These are phyloP conservation scores for Meriones psammophilus DNA, from an alignment of 2,797 vertebrate genomes.

Conservation along the genomic window DNA sequence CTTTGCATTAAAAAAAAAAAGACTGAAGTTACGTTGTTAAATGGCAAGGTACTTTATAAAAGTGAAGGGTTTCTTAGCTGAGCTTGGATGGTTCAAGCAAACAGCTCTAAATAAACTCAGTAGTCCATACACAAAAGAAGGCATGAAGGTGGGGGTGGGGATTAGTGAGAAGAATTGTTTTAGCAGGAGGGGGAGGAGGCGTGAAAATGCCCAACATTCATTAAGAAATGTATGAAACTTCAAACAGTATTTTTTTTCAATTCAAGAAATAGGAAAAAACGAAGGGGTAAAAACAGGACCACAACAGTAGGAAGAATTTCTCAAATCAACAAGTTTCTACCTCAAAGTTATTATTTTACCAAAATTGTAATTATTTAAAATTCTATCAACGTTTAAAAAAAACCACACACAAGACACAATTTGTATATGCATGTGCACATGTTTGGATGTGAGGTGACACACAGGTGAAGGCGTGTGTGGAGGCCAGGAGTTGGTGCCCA, in stretches of 20 bases:
- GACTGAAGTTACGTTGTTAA: slow-evolving; percentile 29
- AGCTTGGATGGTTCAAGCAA: neutral
- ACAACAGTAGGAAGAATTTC: neutral
- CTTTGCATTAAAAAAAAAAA: neutral
- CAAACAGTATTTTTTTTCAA: neutral
- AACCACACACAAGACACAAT: neutral
- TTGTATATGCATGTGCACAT: neutral
- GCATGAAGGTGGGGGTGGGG: neutral
- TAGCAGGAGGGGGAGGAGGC: neutral
- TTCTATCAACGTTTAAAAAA: slow-evolving; percentile 3
- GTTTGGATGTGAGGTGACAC: neutral
- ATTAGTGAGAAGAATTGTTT: neutral
- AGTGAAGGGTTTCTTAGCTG: neutral
- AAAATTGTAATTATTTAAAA: slow-evolving; percentile 37
- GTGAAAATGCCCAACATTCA: neutral
- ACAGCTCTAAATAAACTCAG: neutral
- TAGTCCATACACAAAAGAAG: neutral
- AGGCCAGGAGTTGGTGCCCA: neutral
- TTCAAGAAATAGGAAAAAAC: neutral
- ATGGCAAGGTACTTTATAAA: neutral
- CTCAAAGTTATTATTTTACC: slow-evolving; percentile 54
- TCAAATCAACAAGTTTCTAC: slow-evolving; percentile 28
- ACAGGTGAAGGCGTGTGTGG: too few relatives aligned
- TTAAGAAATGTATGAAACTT: neutral
- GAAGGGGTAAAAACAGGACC: neutral